phyloP scores from a whole-genome alignment of 1,140 invertebrate genomes.

The Drosophila tani region DNA sequence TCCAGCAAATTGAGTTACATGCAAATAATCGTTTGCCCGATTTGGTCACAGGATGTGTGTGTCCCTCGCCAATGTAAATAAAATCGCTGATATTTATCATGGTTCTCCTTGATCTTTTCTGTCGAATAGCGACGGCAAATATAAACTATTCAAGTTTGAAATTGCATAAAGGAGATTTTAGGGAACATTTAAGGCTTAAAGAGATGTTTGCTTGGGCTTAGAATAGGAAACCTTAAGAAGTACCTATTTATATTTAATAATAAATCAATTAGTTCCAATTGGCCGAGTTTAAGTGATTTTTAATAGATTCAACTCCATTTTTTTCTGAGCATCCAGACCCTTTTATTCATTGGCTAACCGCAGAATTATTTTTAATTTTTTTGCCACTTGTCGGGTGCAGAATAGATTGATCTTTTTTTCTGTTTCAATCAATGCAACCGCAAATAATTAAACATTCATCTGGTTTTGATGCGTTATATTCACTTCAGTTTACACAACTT shows the following conservation, averaged over 20 bases:
- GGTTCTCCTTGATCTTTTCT: constrained; percentile 8
- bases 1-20: constrained; percentile 77
- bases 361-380: neutral
- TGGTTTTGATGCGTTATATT: constrained; percentile 21
- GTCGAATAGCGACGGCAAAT: constrained; percentile 4
- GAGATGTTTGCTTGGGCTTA: neutral
- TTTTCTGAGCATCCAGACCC: neutral
- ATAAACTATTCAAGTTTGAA: constrained; percentile 3
- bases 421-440: constrained; percentile 20
- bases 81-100: constrained; percentile 58
- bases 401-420: constrained; percentile 21
- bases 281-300: constrained; percentile 6
- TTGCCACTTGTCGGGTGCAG: neutral
- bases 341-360: neutral
- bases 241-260: too few relatives aligned
- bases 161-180: neutral
- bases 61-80: constrained; percentile 45
- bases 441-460: constrained; percentile 49
- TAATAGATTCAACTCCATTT: neutral
- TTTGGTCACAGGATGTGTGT: constrained; percentile 40
- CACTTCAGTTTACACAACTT: constrained; percentile 42
- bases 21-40: constrained; percentile 76
- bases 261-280: neutral
- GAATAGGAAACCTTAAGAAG: neutral
- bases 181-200: neutral